Percentiles rank a stretch among this genome's conserved stretches.
Conservation (phyloP, 2,888 invertebrate species). For the Pseudeuparius sepicola region DNA sequence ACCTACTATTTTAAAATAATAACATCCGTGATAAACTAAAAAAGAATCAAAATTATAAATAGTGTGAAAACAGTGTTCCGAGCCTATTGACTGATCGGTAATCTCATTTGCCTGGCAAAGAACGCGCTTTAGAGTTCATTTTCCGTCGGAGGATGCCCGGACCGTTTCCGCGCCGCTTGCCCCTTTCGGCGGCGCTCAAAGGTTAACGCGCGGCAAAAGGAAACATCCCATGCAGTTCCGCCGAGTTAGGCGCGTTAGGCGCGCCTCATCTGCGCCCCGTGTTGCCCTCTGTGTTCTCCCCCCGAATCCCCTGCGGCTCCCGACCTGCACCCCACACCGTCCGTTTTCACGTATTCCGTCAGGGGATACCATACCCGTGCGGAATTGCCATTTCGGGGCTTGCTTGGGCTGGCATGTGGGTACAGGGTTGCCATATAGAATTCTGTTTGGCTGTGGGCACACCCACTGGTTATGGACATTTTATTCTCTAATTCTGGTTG, state of each 20-base stretch:
- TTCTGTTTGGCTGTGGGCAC: too few relatives aligned
- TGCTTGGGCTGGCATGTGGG: too few relatives aligned
- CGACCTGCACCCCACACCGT: too few relatives aligned
- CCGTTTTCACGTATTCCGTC: too few relatives aligned
- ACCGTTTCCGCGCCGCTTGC: conserved; percentile 36
- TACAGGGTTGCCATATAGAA: too few relatives aligned
- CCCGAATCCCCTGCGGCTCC: conserved; percentile 1
- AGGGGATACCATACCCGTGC: too few relatives aligned
- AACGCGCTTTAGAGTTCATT: conserved; percentile 37
- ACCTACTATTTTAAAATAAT: too few relatives aligned
- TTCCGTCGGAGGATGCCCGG: conserved; percentile 34
- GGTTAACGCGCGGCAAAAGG: conserved; percentile 39
- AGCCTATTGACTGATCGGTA: conserved; percentile 35
- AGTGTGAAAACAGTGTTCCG: conserved; percentile 35
- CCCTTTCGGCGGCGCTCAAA: conserved; percentile 36
- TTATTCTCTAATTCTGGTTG: too few relatives aligned
- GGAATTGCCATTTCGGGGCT: too few relatives aligned
- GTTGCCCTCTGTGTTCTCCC: not conserved
- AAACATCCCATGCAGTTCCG: conserved; percentile 37
- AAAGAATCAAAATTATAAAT: too few relatives aligned
- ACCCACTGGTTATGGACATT: too few relatives aligned
- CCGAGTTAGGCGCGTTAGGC: conserved; percentile 33
- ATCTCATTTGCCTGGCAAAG: conserved; percentile 37
- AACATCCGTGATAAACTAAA: too few relatives aligned
- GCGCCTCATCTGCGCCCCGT: conserved; percentile 37